These are phyloP conservation scores for Arizona elegans DNA, from an alignment of 2,113 vertebrate species.

Conservation along the genomic window DNA sequence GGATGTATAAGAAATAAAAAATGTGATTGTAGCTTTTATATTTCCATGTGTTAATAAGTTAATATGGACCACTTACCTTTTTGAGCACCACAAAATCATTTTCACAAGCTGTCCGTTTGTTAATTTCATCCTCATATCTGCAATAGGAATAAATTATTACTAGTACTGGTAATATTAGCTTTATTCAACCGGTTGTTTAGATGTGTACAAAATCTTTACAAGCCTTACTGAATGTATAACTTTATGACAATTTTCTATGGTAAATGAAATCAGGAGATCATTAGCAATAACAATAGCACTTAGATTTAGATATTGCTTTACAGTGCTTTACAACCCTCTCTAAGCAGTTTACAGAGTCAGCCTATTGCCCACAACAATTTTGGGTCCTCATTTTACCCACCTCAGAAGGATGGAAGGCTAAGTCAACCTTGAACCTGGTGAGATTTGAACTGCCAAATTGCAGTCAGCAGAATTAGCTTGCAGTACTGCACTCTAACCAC, in stretches of 20 bases:
- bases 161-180: background rate
- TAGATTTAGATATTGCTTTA: no score
- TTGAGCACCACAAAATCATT: constrained; percentile 85
- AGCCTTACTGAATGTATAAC: background rate
- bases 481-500: no score
- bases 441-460: no score
- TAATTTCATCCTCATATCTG: constrained; percentile 86
- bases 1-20: background rate
- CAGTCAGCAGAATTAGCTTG: no score
- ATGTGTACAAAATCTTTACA: background rate
- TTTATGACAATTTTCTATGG: background rate
- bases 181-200: background rate
- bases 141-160: background rate
- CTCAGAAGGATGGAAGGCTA: no score
- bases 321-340: no score
- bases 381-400: no score
- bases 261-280: background rate
- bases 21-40: background rate
- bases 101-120: constrained; percentile 77
- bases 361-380: no score
- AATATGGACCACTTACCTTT: constrained; percentile 66
- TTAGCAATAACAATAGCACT: no score
- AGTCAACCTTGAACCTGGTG: no score
- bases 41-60: background rate
- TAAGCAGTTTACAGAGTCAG: no score